Percentiles rank a stretch among this genome's conserved stretches.
phyloP scores from a whole-genome alignment of 2,797 vertebrate species.

The Psittacula echo region DNA sequence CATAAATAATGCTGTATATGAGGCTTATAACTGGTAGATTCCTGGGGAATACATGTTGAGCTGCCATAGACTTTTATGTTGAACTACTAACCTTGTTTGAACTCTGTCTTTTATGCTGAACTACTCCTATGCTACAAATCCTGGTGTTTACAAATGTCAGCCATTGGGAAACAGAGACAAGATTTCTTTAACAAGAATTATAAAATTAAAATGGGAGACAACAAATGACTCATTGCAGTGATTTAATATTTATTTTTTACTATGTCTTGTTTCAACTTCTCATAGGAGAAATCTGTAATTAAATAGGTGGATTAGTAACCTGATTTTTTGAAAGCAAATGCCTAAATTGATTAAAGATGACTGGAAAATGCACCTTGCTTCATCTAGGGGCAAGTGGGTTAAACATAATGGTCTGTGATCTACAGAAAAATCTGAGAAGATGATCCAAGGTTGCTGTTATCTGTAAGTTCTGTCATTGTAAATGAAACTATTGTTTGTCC shows the following conservation, averaged over 20 bases:
- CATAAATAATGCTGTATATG: background rate
- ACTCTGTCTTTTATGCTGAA: background rate
- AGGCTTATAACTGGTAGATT: background rate
- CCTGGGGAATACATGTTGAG: background rate
- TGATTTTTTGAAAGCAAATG: constrained; percentile 25
- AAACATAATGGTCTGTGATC: background rate
- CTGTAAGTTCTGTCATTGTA: background rate
- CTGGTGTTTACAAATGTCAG: background rate
- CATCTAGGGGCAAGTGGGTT: background rate
- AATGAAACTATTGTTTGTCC: background rate
- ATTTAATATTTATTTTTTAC: constrained; percentile 12
- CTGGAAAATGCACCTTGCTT: background rate
- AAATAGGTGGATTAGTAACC: constrained; percentile 17
- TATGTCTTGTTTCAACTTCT: background rate
- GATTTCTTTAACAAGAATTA: background rate
- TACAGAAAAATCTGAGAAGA: background rate
- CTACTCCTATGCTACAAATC: background rate
- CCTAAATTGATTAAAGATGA: constrained; percentile 21
- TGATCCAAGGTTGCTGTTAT: background rate
- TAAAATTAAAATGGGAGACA: background rate
- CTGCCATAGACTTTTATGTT: background rate
- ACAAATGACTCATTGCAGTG: background rate
- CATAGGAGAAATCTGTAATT: constrained; percentile 2
- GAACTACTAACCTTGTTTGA: background rate
- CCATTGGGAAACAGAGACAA: background rate